phyloP scores from a whole-genome alignment of 2,888 invertebrate species.

The Standfussiana lucernea region DNA sequence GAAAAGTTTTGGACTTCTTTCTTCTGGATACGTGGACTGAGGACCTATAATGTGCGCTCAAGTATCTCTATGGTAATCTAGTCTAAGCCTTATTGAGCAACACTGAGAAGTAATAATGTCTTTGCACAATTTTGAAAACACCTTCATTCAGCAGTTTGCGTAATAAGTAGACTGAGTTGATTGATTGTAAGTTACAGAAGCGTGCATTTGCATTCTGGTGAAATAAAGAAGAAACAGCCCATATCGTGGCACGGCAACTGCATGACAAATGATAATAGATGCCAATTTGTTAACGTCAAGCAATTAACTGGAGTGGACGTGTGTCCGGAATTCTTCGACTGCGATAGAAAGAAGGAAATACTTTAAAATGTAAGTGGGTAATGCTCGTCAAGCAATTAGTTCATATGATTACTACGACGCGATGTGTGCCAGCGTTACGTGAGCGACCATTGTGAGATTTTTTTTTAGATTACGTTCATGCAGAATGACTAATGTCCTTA shows the following conservation, averaged over 20 bases:
- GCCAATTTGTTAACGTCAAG: slow-evolving; percentile 31
- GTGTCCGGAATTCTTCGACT: slow-evolving; percentile 58
- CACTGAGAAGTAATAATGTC: background rate
- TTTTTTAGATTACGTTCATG: slow-evolving; percentile 55
- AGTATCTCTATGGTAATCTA: background rate
- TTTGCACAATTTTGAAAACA: background rate
- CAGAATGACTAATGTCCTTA: slow-evolving; percentile 49
- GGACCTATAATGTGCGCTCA: background rate
- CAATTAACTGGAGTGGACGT: slow-evolving; percentile 49
- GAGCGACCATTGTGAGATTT: slow-evolving; percentile 57
- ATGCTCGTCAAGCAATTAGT: slow-evolving; percentile 56
- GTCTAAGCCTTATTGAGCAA: background rate
- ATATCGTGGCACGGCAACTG: slow-evolving; percentile 8
- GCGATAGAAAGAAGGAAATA: slow-evolving; percentile 64
- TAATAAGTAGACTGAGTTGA: background rate
- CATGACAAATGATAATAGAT: slow-evolving; percentile 45
- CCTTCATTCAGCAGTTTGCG: background rate
- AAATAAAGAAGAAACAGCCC: slow-evolving; percentile 8
- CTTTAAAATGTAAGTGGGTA: slow-evolving; percentile 59
- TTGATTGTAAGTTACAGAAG: background rate
- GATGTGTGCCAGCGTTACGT: slow-evolving; percentile 55
- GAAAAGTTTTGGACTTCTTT: background rate
- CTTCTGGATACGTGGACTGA: background rate
- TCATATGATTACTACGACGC: slow-evolving; percentile 46
- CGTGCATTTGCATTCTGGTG: background rate